Percentiles rank a stretch among this genome's conserved stretches.
Evolutionary conservation across 2,113 vertebrate species (phyloP).

Genomic region (Zosterops borbonicus): DNA sequence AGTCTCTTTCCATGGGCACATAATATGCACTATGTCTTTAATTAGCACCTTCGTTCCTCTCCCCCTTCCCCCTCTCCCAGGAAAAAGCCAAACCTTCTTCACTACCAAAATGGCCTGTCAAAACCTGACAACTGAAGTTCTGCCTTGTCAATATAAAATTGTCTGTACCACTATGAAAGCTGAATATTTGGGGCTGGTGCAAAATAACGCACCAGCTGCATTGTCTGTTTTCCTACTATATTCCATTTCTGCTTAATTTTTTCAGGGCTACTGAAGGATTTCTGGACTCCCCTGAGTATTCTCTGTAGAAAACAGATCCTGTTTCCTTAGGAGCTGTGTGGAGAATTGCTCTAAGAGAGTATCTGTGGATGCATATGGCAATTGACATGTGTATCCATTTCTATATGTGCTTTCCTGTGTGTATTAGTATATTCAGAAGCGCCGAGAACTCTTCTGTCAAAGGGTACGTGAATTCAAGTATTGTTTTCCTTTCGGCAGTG

Average conservation of each 20-base stretch:
- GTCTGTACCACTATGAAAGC: slow-evolving; percentile 42
- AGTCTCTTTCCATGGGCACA: neutral
- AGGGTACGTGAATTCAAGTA: slow-evolving; percentile 52
- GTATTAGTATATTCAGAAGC: slow-evolving; percentile 16
- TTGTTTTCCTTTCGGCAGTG: slow-evolving; percentile 60
- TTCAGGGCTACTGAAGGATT: slow-evolving; percentile 48
- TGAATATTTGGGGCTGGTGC: slow-evolving; percentile 58
- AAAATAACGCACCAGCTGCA: slow-evolving; percentile 61
- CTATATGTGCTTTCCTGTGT: neutral
- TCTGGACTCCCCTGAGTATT: slow-evolving; percentile 16
- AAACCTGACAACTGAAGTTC: slow-evolving; percentile 65
- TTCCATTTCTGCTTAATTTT: slow-evolving; percentile 45
- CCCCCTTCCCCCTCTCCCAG: slow-evolving; percentile 57
- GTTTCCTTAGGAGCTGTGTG: neutral
- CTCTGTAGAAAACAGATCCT: slow-evolving; percentile 7
- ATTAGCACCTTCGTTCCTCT: slow-evolving; percentile 57
- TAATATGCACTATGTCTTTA: slow-evolving; percentile 53
- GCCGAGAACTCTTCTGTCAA: slow-evolving; percentile 40
- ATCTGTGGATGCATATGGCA: neutral
- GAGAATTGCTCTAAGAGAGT: neutral
- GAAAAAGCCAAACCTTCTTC: slow-evolving; percentile 64
- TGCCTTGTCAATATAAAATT: slow-evolving; percentile 66
- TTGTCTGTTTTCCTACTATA: slow-evolving; percentile 48
- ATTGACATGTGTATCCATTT: neutral
- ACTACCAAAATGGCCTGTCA: slow-evolving; percentile 66